Conservation (phyloP, 2,888 invertebrate species). For the Drosophila anomalata region DNA sequence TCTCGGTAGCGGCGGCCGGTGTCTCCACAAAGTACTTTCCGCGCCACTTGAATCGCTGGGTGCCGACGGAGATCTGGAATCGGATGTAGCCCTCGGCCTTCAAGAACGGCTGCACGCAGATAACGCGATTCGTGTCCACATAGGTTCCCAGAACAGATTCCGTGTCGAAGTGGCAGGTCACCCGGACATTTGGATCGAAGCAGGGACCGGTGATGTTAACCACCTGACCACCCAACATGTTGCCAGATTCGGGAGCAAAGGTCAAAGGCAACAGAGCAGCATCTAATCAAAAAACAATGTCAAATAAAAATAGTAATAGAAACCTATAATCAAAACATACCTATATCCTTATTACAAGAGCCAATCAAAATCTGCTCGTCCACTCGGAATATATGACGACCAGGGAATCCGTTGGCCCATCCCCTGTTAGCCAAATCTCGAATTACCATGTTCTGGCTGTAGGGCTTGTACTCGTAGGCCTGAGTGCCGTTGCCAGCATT, state of each 20-base stretch:
- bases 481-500: conserved; percentile 98
- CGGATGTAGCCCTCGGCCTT: conserved; percentile 95
- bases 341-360: conserved; percentile 95
- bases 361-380: conserved; percentile 97
- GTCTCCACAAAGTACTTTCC: conserved; percentile 97
- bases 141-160: conserved; percentile 91
- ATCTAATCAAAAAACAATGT: conserved; percentile 84
- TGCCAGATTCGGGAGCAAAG: conserved; percentile 97
- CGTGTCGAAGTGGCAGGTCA: conserved; percentile 93
- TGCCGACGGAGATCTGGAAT: conserved; percentile 93
- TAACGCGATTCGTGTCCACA: conserved; percentile 91
- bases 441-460: conserved; percentile 93
- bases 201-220: conserved; percentile 99
- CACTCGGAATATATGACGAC: conserved; percentile 96
- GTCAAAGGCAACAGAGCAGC: conserved; percentile 92
- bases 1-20: conserved; percentile 93
- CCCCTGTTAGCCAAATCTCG: conserved; percentile 93
- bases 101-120: conserved; percentile 94
- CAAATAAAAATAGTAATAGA: neutral
- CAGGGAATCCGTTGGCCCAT: conserved; percentile 94
- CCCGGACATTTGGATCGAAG: conserved; percentile 89
- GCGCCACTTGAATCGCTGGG: conserved; percentile 93
- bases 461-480: conserved; percentile 94
- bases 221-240: conserved; percentile 98
- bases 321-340: conserved; percentile 84